Evolutionary conservation across 2,797 vertebrate genomes (phyloP), one percentile per base, ranked within the genome.

Genomic region (Melanotaenia nigrans): DNA sequence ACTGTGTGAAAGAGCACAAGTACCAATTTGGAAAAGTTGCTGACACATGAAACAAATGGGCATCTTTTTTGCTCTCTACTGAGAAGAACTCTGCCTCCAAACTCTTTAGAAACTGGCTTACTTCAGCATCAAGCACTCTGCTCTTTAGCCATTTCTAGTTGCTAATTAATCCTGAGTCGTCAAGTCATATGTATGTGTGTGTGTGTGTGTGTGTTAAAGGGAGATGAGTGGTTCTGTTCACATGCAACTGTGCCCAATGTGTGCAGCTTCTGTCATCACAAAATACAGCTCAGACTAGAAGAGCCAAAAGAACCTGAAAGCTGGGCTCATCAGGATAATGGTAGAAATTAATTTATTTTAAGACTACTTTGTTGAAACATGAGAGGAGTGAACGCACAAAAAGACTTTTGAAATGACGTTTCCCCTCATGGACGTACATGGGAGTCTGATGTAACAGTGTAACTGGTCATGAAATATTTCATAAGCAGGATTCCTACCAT

Each of bases 21-120:
- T 59, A 69, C 49, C 61, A 60, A 51, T 63, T 75, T 73, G 57
- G 51, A 74, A 61, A 77, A 58, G 73, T 62, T 67, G 68, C 62
- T 56, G 54, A 57, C 71, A 81, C 85, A 90, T 84, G 69, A 86
- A 79, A 87, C 64, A 78, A 83, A 84, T 54, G 59, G 56, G 42
- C 28, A 7, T 68, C 54, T 49, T 35, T 84, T 45, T 78, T 78
- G 71, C 68, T 73, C 74, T 73, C 61, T 3, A 16, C 55, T 65
- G 75, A 75, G 66, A 73, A 71, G 14, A 61, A 73, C 72, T 76
- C 68, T 30, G 60, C 81, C 75, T 75, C 78, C 78, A 60, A 78
- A 76, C 61, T 68, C 72, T 69, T 47, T 42, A 61, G 47, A 72
- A 82, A 85, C 73, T 72, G 77, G 20, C 68, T 73, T 65, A 68